A percentile compares a stretch with the other conserved stretches of the same genome.
Evolutionary conservation across 2,113 vertebrate genomes (phyloP).

Genomic region (Meriones unguiculatus): DNA sequence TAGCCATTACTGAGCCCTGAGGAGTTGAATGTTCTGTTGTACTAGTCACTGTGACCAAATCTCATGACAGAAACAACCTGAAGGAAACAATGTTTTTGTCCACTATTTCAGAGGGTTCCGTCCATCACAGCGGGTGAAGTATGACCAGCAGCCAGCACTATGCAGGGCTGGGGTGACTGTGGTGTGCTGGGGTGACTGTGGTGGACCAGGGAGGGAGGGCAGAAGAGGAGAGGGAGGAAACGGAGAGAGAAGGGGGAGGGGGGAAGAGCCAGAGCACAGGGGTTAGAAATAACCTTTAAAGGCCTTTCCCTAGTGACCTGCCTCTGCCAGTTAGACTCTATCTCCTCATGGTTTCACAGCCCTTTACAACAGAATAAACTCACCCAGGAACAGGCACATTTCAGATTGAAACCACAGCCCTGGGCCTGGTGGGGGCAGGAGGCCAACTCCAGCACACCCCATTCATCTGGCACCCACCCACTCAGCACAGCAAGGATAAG

Average conservation of each 20-base stretch:
- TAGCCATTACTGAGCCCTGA: too few relatives aligned
- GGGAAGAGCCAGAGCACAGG: not conserved
- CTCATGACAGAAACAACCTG: not conserved
- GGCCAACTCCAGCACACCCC: too few relatives aligned
- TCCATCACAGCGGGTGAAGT: not conserved
- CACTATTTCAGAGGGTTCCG: not conserved
- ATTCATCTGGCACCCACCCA: not conserved
- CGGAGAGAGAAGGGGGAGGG: not conserved
- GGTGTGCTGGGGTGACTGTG: too few relatives aligned
- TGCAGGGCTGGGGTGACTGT: too few relatives aligned
- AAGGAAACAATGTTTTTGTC: not conserved
- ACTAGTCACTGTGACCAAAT: not conserved
- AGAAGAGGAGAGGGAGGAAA: not conserved
- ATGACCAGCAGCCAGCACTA: too few relatives aligned
- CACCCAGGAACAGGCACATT: not conserved
- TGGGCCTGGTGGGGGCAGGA: not conserved
- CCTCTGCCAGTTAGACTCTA: not conserved
- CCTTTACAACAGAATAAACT: not conserved
- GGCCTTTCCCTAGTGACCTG: not conserved
- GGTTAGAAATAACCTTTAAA: not conserved
- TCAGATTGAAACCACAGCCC: not conserved
- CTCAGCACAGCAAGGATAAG: not conserved
- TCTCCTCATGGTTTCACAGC: not conserved
- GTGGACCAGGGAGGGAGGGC: not conserved
- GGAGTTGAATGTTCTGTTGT: not conserved